A percentile compares a stretch with the other conserved stretches of the same genome.
Evolutionary conservation across 2,888 invertebrate species (phyloP).

Genomic region (Eupelmus urozonus): DNA sequence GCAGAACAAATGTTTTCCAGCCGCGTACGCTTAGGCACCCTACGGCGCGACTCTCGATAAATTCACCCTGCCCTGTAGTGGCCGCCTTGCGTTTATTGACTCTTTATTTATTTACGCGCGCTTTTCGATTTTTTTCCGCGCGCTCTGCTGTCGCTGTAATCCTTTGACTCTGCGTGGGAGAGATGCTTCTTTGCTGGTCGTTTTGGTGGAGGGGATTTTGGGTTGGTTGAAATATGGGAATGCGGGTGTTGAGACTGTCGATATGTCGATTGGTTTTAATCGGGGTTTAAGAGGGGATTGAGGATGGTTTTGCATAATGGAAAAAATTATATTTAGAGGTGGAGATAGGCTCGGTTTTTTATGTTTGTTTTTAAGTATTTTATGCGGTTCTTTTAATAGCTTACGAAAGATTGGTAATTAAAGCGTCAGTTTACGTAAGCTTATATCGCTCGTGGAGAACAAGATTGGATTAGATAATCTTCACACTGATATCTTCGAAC

Average conservation of each 20-base stretch:
- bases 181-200: not conserved
- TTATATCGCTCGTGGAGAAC: too few relatives aligned
- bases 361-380: too few relatives aligned
- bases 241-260: slow-evolving; percentile 12
- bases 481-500: too few relatives aligned
- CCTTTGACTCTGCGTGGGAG: not conserved
- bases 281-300: slow-evolving; percentile 7
- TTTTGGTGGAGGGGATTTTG: slow-evolving; percentile 2
- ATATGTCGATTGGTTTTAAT: slow-evolving; percentile 28
- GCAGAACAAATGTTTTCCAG: slow-evolving; percentile 72
- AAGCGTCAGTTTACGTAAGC: too few relatives aligned
- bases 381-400: too few relatives aligned
- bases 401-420: too few relatives aligned
- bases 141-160: not conserved
- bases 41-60: slow-evolving; percentile 39
- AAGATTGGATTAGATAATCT: too few relatives aligned
- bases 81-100: slow-evolving; percentile 36
- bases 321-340: too few relatives aligned
- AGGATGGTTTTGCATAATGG: not conserved
- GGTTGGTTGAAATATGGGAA: slow-evolving; percentile 6
- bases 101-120: slow-evolving; percentile 39
- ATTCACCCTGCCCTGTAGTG: slow-evolving; percentile 33
- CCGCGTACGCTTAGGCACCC: slow-evolving; percentile 50
- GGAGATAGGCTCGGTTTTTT: too few relatives aligned
- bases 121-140: not conserved